Base-by-base conservation (phyloP, 1,140 invertebrate genomes). In the Nautilus pompilius region DNA sequence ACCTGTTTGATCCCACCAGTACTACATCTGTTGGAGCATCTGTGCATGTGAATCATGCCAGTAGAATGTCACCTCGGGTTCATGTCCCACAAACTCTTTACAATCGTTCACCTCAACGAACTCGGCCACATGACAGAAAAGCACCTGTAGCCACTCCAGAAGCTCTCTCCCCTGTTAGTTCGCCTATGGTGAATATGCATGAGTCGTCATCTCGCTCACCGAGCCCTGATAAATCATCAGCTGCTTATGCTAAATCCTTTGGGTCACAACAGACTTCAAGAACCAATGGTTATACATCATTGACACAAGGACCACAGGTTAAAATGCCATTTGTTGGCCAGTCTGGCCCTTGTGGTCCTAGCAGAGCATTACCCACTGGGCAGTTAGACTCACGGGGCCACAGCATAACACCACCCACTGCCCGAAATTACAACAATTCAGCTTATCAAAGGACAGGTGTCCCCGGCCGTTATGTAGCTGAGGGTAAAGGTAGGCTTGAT, bases 1-100 rank as follows among this genome's bases (percentile, higher is more conserved):
- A 96, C 84, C 92, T 96, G 83, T 96, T 95, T 85, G 86, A 92
- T 26, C 57, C 22, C 34, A 32, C 34, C 51, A 49, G 61, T 33
- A 53, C 68, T 36, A 62, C 69, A 59, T 60, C 74, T 15, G 65
- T 73, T 24, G 70, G 68, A 26, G 71, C 72, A 5, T 49, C 65
- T 3, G 62, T 69, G 10, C 61, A 74, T 22, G 66, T 69, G 15
- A 66, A 66, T 20, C 45, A 62, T 56, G 48, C 30, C 46, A 24
- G 45, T 45, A 29, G 45, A 29, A 60, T 51, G 30, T 60, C 22
- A 26, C 63, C 59, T 24, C 54, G 55, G 51, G 56, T 53, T 3
- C 53, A 33, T 28, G 53, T 41, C 0, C 53, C 33, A 26, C 57
- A 55, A 13, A 54, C 58, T 20, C 24, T 51, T 4, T 59, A 60